phyloP scores from a whole-genome alignment of 1,140 invertebrate genomes.

The Plutomurus gul region DNA sequence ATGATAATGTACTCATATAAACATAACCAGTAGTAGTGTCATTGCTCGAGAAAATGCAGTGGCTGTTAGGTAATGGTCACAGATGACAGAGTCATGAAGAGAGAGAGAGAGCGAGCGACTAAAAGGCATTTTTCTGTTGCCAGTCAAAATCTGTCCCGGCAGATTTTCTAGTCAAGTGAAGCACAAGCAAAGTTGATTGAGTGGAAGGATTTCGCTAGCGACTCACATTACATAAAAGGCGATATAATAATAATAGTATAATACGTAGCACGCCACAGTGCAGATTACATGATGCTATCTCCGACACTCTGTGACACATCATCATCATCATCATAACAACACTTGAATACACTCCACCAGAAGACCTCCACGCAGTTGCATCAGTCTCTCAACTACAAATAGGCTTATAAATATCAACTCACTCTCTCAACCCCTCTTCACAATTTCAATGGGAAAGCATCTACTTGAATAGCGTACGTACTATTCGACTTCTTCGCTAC shows the following conservation, averaged over 20 bases:
- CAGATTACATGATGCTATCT: constrained; percentile 28
- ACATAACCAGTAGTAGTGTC: too few species aligned
- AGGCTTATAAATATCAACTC: constrained; percentile 17
- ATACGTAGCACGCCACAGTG: constrained; percentile 1
- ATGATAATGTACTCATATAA: too few species aligned
- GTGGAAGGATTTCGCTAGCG: constrained; percentile 35
- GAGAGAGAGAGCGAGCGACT: neutral
- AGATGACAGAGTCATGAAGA: neutral
- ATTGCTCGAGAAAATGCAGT: too few species aligned
- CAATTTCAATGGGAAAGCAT: neutral
- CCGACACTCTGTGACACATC: constrained; percentile 32
- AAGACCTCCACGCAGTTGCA: neutral
- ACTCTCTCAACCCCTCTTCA: neutral
- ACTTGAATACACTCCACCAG: constrained; percentile 14
- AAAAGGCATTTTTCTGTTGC: neutral
- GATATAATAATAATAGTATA: constrained; percentile 13
- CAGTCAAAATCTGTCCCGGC: constrained; percentile 53
- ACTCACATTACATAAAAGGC: constrained; percentile 27
- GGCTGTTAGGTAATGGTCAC: too few species aligned
- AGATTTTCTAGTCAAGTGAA: constrained; percentile 20
- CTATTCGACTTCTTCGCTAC: neutral
- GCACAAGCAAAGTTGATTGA: constrained; percentile 37
- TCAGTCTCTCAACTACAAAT: neutral
- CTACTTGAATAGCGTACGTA: neutral
- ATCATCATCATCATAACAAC: constrained; percentile 16